These are phyloP conservation scores for Pristionchus japonicus DNA, from an alignment of 2,888 invertebrate species.

Conservation along the genomic window DNA sequence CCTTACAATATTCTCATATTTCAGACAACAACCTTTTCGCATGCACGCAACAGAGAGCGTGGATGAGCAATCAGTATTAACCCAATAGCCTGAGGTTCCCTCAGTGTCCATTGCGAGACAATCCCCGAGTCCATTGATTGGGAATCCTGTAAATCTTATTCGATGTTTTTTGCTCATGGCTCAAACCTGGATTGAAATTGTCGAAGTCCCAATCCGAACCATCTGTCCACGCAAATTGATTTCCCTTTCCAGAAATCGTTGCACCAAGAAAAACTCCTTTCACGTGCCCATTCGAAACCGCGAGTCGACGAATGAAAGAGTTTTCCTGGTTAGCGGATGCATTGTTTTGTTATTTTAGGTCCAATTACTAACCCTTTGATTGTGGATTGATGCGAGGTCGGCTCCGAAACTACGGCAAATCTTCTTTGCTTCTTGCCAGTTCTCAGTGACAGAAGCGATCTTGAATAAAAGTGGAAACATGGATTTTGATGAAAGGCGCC, in stretches of 20 bases:
- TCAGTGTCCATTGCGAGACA: background rate
- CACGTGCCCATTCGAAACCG: background rate
- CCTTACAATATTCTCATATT: background rate
- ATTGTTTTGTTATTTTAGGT: no score
- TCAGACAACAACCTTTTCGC: background rate
- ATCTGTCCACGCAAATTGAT: background rate
- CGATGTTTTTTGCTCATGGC: background rate
- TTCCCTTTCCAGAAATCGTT: background rate
- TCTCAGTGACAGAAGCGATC: background rate
- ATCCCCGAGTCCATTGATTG: background rate
- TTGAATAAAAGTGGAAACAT: no score
- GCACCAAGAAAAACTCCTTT: background rate
- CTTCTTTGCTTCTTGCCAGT: background rate
- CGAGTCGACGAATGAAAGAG: background rate
- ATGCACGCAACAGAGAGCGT: background rate
- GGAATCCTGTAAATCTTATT: constrained; percentile 3
- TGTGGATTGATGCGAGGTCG: background rate
- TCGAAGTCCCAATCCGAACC: background rate
- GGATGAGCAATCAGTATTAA: background rate
- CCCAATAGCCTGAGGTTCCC: background rate
- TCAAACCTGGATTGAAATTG: background rate
- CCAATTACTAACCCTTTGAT: no score
- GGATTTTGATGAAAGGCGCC: no score
- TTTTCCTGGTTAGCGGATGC: background rate
- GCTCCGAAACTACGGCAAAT: background rate